Evolutionary conservation across 2,113 vertebrate species (phyloP).

Genomic region (Neomonachus schauinslandi): DNA sequence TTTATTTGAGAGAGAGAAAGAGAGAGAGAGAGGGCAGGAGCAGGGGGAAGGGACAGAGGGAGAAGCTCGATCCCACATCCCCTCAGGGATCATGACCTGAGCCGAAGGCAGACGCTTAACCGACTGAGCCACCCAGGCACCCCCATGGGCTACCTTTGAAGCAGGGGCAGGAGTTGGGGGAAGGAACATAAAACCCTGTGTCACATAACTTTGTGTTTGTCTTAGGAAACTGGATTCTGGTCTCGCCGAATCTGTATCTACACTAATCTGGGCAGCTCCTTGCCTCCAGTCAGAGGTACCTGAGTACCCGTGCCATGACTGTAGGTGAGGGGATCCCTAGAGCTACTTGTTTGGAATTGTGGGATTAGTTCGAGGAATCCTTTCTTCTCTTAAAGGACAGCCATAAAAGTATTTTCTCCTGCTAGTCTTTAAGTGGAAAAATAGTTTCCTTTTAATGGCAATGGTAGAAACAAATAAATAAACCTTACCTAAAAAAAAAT

Average conservation of each 20-base stretch:
- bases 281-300: constrained; percentile 90
- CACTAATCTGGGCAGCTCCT: constrained; percentile 94
- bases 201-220: constrained; percentile 21
- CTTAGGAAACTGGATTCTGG: constrained; percentile 92
- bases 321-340: background rate
- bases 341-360: background rate
- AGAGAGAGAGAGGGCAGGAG: background rate
- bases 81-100: background rate
- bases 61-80: background rate
- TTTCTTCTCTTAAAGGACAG: constrained; percentile 24
- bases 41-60: background rate
- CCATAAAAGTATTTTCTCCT: background rate
- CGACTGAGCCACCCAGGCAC: background rate
- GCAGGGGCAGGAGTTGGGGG: background rate
- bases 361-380: background rate
- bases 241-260: constrained; percentile 92
- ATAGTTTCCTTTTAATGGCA: background rate
- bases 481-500: background rate
- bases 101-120: background rate
- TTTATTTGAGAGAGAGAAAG: too few relatives aligned
- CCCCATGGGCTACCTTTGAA: background rate
- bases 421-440: background rate
- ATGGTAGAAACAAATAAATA: background rate
- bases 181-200: background rate
- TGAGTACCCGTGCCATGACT: constrained; percentile 68